Evolutionary conservation across 2,113 vertebrate species (phyloP).

Genomic region (Brachyhypopomus occidentalis): DNA sequence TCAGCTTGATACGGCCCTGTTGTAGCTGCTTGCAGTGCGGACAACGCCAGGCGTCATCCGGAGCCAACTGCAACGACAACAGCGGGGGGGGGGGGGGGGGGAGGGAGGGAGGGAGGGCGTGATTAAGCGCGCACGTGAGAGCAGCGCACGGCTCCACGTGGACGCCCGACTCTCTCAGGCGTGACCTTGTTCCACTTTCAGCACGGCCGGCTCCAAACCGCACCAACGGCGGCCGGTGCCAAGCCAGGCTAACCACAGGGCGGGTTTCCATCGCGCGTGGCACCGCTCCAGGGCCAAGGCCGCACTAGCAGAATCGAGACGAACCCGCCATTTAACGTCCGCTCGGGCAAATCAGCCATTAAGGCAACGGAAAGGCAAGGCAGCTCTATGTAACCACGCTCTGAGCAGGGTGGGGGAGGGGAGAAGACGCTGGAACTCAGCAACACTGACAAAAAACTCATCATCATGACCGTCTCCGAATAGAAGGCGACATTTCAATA

Average conservation of each 20-base stretch:
- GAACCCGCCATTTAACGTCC: conserved; percentile 19
- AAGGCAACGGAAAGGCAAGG: neutral
- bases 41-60: conserved; percentile 96
- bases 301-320: conserved; percentile 36
- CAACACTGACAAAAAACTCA: neutral
- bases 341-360: conserved; percentile 4
- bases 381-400: neutral
- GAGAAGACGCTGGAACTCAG: too few species aligned
- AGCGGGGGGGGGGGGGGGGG: conserved; percentile 29
- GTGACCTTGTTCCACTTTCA: conserved; percentile 30
- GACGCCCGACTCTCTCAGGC: conserved; percentile 8
- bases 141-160: conserved; percentile 19
- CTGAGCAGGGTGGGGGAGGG: too few species aligned
- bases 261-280: conserved; percentile 39
- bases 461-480: too few species aligned
- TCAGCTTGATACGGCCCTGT: conserved; percentile 95
- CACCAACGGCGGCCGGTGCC: conserved; percentile 37
- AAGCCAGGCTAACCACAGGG: conserved; percentile 57
- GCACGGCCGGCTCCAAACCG: conserved; percentile 30
- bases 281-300: conserved; percentile 24
- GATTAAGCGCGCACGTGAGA: conserved; percentile 57
- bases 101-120: conserved; percentile 48
- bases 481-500: too few species aligned
- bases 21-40: conserved; percentile 98
- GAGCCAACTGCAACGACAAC: conserved; percentile 83